phyloP scores from a whole-genome alignment of 2,113 vertebrate species.

The Pomatostomus ruficeps region DNA sequence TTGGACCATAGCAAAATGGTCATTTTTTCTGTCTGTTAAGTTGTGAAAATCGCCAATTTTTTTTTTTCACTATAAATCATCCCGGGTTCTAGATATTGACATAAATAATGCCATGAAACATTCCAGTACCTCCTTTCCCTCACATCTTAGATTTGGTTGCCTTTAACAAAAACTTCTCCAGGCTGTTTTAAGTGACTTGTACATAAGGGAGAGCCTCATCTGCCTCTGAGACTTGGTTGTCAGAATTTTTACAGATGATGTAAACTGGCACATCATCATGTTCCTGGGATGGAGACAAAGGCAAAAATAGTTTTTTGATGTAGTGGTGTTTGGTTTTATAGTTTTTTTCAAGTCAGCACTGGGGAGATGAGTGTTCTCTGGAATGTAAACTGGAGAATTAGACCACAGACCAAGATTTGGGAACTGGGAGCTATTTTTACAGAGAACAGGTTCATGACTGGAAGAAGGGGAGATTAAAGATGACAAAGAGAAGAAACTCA shows the following conservation, averaged over 20 bases:
- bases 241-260: constrained; percentile 5
- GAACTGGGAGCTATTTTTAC: constrained; percentile 25
- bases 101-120: not conserved
- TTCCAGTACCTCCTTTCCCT: not conserved
- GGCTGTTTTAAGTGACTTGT: not conserved
- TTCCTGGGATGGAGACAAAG: not conserved
- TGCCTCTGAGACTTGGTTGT: not conserved
- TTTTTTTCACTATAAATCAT: not conserved
- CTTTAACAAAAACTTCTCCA: not conserved
- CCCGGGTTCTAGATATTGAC: not conserved
- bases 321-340: not conserved
- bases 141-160: not conserved
- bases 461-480: constrained; percentile 5
- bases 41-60: not conserved
- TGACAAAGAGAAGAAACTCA: constrained; percentile 1
- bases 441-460: not conserved
- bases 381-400: not conserved
- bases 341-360: not conserved
- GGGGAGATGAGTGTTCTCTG: not conserved
- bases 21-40: not conserved
- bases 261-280: not conserved
- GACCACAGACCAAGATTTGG: not conserved
- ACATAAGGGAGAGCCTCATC: not conserved
- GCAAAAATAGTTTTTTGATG: not conserved
- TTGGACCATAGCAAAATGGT: not conserved